phyloP scores from a whole-genome alignment of 2,797 vertebrate genomes.

The Pelobates cultripes region DNA sequence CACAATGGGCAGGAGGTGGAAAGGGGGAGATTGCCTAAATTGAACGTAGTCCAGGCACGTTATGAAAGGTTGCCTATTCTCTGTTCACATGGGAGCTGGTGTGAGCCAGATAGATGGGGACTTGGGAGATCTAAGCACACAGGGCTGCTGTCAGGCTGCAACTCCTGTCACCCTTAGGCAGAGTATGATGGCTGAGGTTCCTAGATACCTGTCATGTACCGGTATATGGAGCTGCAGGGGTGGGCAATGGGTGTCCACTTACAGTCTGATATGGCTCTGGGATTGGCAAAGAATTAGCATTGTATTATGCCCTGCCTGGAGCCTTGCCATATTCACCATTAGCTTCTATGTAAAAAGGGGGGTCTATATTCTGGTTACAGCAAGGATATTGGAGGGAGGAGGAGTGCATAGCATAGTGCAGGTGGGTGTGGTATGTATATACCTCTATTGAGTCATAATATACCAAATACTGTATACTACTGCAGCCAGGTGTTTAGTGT shows the following conservation, averaged over 20 bases:
- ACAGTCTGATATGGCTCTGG: neutral
- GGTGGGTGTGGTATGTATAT: neutral
- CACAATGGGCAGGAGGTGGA: neutral
- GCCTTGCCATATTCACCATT: neutral
- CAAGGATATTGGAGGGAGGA: too few relatives aligned
- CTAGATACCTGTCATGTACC: too few relatives aligned
- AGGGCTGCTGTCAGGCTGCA: too few relatives aligned
- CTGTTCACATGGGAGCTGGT: neutral
- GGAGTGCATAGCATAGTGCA: neutral
- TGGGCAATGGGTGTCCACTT: neutral
- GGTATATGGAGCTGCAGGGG: too few relatives aligned
- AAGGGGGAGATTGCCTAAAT: neutral
- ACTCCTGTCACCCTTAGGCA: too few relatives aligned
- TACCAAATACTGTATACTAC: neutral
- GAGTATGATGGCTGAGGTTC: too few relatives aligned
- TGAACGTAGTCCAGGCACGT: neutral
- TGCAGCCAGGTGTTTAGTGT: too few relatives aligned
- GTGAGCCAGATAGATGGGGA: neutral
- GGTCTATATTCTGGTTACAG: too few relatives aligned
- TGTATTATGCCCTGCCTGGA: neutral
- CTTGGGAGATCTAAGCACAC: neutral
- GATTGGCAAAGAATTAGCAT: neutral
- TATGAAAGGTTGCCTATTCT: neutral
- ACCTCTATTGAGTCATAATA: neutral
- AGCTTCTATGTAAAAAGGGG: too few relatives aligned